Percentiles rank a stretch among this genome's conserved stretches.
phyloP scores from a whole-genome alignment of 2,888 invertebrate species.

The Eumerus sabulonum region DNA sequence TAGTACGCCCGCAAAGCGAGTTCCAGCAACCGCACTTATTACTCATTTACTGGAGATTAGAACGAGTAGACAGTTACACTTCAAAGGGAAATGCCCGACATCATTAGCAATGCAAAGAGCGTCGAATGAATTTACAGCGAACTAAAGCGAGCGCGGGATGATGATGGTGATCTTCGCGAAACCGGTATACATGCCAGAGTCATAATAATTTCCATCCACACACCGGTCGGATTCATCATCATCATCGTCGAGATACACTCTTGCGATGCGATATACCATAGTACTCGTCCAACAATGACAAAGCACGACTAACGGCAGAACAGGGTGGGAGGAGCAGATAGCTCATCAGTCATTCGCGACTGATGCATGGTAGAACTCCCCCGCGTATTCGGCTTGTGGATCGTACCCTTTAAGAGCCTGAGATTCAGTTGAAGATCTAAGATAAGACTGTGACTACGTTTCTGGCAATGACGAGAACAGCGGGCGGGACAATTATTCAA shows the following conservation, averaged over 20 bases:
- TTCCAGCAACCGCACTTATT: conserved; percentile 47
- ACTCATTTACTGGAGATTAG: conserved; percentile 65
- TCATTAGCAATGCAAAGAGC: conserved; percentile 64
- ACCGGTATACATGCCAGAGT: conserved; percentile 56
- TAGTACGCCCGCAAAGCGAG: conserved; percentile 42
- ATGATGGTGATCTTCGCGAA: conserved; percentile 33
- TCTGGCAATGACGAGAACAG: conserved; percentile 1
- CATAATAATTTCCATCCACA: conserved; percentile 64
- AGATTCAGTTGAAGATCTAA: conserved; percentile 48
- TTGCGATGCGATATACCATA: conserved; percentile 42
- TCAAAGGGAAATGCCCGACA: conserved; percentile 27
- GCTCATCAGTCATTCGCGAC: conserved; percentile 62
- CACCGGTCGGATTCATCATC: conserved; percentile 60
- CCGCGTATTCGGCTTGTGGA: conserved; percentile 46
- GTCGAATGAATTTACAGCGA: conserved; percentile 63
- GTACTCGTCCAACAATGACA: conserved; percentile 24
- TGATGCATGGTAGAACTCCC: conserved; percentile 34
- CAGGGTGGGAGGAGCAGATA: conserved; percentile 31
- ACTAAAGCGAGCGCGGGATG: conserved; percentile 17
- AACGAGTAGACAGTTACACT: conserved; percentile 4
- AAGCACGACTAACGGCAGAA: conserved; percentile 18
- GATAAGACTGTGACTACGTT: conserved; percentile 37
- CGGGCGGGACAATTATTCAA: conserved; percentile 30
- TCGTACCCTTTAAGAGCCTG: conserved; percentile 32
- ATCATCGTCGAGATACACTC: conserved; percentile 21